These are phyloP conservation scores for Spialia ferax DNA, from an alignment of 2,888 invertebrate species.

Conservation along the genomic window DNA sequence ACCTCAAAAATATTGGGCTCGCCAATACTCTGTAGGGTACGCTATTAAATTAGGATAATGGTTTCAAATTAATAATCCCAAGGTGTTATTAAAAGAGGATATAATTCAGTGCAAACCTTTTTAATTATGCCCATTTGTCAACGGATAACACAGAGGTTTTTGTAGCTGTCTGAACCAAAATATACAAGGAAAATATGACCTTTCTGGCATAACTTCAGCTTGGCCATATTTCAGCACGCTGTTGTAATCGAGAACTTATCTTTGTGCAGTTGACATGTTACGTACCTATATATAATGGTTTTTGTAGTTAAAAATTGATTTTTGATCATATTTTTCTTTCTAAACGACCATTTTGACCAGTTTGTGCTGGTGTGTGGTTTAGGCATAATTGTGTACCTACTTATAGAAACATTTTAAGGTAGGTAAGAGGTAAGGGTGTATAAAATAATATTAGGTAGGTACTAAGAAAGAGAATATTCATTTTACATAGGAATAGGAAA, in stretches of 20 bases:
- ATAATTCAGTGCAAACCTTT: slow-evolving; percentile 62
- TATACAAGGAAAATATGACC: slow-evolving; percentile 35
- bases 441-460: not conserved
- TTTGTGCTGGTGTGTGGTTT: no score
- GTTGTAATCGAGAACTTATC: slow-evolving; percentile 7
- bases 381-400: no score
- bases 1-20: no score
- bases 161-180: slow-evolving; percentile 37
- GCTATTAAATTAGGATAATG: slow-evolving; percentile 54
- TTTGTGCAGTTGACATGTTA: not conserved
- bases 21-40: not conserved
- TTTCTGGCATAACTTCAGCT: slow-evolving; percentile 26
- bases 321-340: no score
- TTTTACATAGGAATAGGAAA: not conserved
- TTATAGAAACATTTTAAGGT: no score
- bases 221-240: slow-evolving; percentile 20
- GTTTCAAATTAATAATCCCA: slow-evolving; percentile 52
- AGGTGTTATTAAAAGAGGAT: slow-evolving; percentile 52
- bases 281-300: not conserved
- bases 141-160: slow-evolving; percentile 39
- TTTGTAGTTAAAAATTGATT: no score
- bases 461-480: not conserved
- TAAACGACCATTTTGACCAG: no score
- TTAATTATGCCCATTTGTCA: slow-evolving; percentile 60
- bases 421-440: no score